phyloP scores from a whole-genome alignment of 2,888 invertebrate species.

The Vannuccia rotundouncinata region DNA sequence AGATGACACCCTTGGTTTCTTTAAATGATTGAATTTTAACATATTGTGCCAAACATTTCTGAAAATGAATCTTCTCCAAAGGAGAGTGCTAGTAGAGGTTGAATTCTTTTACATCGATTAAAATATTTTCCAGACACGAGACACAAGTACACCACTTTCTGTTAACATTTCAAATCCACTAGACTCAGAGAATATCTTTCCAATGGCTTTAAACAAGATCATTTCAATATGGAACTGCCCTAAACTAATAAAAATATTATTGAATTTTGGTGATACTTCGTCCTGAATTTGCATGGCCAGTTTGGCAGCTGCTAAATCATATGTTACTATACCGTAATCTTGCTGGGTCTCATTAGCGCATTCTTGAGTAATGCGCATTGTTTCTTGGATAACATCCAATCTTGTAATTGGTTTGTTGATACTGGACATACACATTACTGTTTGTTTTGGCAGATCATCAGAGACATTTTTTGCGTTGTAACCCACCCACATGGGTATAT shows the following conservation, averaged over 20 bases:
- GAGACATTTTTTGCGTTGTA: slow-evolving; percentile 39
- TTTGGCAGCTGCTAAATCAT: slow-evolving; percentile 42
- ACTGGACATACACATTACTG: slow-evolving; percentile 41
- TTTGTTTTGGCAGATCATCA: slow-evolving; percentile 40
- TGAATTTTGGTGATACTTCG: slow-evolving; percentile 40
- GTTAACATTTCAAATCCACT: slow-evolving; percentile 42
- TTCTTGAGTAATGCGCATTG: slow-evolving; percentile 39
- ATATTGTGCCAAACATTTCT: slow-evolving; percentile 37
- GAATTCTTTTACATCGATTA: slow-evolving; percentile 42
- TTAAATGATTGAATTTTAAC: slow-evolving; percentile 25
- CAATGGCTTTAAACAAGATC: slow-evolving; percentile 42
- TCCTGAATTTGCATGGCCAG: slow-evolving; percentile 42
- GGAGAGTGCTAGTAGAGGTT: slow-evolving; percentile 41
- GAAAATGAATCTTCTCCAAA: slow-evolving; percentile 41
- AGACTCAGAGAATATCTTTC: slow-evolving; percentile 42
- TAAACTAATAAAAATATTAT: slow-evolving; percentile 43
- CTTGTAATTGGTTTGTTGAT: slow-evolving; percentile 39
- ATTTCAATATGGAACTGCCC: slow-evolving; percentile 42
- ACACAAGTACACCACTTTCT: slow-evolving; percentile 42
- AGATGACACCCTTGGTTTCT: slow-evolving; percentile 8
- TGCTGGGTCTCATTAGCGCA: slow-evolving; percentile 40
- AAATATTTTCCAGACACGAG: slow-evolving; percentile 41
- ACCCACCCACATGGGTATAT: slow-evolving; percentile 42
- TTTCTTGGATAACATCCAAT: slow-evolving; percentile 41
- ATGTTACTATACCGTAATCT: slow-evolving; percentile 40